Evolutionary conservation across 2,113 vertebrate genomes (phyloP), one percentile per base, ranked within the genome.

Genomic region (Micronisus gabar): DNA sequence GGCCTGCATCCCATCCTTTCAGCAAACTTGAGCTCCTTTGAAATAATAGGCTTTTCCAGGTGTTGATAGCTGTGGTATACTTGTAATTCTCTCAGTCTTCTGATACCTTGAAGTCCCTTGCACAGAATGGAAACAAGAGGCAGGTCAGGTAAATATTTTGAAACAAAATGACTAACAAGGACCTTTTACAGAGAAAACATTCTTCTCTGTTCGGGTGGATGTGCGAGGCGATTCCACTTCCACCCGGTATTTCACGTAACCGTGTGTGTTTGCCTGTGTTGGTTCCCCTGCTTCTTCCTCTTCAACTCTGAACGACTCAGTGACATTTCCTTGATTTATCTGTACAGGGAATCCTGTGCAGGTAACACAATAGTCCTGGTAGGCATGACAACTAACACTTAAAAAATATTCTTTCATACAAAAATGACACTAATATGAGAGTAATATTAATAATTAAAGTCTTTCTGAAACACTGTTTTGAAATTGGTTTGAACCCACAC

Each of bases 381-480:
- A 78, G 71, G 65, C n/a, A 25, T 95, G 79, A 88, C 40, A 81
- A 32, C 83, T 83, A 45, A 48, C 43, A 67, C 27, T 81, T 96
- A 63, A 95, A 81, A 80, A 67, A 50, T 36, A 21, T 94, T 75
- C 9, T 86, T 91, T 80, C 63, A 45, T 70, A 48, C n/a, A 81
- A 59, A 83, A 66, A 52, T 96, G 95, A 88, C 55, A 68, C 30
- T 83, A 72, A 55, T 20, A n/a, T 66, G 52, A 81, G 66, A 97
- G 52, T 89, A 80, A 81, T 90, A 50, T 76, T 94, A 92, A 90
- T 96, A 95, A 98, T 96, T 93, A 89, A 95, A 95, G 52, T 56
- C 36, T 53, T 79, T 85, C n/a, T 90, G 85, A 75, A 92, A 68
- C 41, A 84, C 34, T 95, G 72, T 93, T 97, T 94, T 95, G 94